Percentiles rank a stretch among this genome's conserved stretches.
Conservation (phyloP, 2,113 vertebrate genomes). For the Leptosomus discolor region DNA sequence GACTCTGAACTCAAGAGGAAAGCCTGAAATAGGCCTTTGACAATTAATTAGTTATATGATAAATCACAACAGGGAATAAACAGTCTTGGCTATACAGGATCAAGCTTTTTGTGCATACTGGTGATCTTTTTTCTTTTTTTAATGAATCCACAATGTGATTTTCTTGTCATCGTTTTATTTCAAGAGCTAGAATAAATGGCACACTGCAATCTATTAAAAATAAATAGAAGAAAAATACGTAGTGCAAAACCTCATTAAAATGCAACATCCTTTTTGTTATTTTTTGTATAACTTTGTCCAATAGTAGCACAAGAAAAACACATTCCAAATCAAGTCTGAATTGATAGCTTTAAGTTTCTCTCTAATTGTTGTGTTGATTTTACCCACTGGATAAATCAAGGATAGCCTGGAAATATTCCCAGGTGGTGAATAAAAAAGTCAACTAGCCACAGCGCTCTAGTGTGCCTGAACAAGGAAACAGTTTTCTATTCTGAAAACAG, state of each 20-base stretch:
- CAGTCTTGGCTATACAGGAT: background rate
- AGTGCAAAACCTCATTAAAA: background rate
- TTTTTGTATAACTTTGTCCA: background rate
- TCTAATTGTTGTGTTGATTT: background rate
- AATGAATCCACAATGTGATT: background rate
- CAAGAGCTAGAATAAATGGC: background rate
- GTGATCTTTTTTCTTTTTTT: background rate
- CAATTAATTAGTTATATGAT: background rate
- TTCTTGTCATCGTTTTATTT: background rate
- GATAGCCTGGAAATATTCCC: background rate
- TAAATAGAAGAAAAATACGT: background rate
- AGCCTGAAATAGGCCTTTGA: background rate
- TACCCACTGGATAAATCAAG: background rate
- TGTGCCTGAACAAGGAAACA: background rate
- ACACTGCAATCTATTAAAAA: background rate
- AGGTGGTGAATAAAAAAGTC: background rate
- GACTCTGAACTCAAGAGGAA: background rate
- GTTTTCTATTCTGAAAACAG: background rate
- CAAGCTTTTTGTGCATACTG: background rate
- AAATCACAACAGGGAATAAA: background rate
- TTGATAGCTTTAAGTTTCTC: background rate
- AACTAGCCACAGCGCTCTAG: background rate
- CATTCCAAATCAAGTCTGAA: background rate
- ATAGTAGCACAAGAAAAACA: background rate
- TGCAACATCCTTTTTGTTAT: background rate